Evolutionary conservation across 1,140 invertebrate species (phyloP).

Genomic region (Drosophila quadrilineata): DNA sequence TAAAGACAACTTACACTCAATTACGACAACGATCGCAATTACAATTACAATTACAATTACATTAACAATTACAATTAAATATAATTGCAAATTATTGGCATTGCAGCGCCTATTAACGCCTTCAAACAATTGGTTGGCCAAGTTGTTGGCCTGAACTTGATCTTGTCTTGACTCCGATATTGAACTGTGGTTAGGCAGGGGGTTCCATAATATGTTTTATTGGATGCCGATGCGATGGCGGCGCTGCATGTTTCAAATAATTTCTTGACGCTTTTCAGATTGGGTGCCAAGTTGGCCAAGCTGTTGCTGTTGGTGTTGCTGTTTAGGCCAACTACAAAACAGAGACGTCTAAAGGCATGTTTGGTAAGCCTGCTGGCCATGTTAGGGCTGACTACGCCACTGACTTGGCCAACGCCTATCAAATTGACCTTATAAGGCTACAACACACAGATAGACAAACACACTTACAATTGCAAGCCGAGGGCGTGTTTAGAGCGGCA

Average conservation of each 20-base stretch:
- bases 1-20: conserved; percentile 33
- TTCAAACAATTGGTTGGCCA: conserved; percentile 25
- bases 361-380: no score
- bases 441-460: not conserved
- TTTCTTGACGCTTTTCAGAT: conserved; percentile 68
- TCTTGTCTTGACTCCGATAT: not conserved
- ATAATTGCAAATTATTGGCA: conserved; percentile 77
- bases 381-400: no score
- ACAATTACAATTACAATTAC: conserved; percentile 66
- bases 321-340: conserved; percentile 51
- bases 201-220: conserved; percentile 41
- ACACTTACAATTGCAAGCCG: conserved; percentile 34
- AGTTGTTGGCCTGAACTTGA: not conserved
- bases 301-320: conserved; percentile 48
- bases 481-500: conserved; percentile 48
- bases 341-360: conserved; percentile 46
- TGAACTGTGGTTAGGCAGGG: not conserved
- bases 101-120: conserved; percentile 75
- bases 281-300: conserved; percentile 62
- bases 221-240: conserved; percentile 59
- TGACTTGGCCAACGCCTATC: conserved; percentile 53
- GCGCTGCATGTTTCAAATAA: conserved; percentile 72
- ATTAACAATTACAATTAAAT: conserved; percentile 54
- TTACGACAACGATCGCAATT: conserved; percentile 52
- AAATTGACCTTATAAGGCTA: conserved; percentile 62